Evolutionary conservation across 2,113 vertebrate species (phyloP).

Genomic region (Paramisgurnus dabryanus): DNA sequence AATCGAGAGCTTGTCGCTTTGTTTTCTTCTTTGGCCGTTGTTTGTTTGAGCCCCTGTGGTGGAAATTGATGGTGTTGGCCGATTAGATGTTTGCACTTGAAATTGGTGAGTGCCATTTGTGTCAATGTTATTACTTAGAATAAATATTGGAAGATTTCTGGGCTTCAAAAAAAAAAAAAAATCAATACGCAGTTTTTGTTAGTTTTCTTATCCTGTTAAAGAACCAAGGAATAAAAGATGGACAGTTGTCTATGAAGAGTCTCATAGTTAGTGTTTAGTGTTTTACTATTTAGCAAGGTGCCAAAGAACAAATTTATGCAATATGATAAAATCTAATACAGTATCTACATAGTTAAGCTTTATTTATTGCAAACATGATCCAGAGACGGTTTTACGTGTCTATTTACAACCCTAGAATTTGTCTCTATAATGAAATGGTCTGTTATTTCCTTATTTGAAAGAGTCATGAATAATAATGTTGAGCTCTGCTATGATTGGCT

Average conservation of each 20-base stretch:
- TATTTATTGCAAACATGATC: no score
- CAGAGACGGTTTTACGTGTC: no score
- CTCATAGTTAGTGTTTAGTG: neutral
- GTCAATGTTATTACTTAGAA: constrained; percentile 13
- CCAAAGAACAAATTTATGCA: no score
- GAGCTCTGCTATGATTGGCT: no score
- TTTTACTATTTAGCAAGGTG: neutral
- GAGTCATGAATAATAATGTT: no score
- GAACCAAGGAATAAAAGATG: neutral
- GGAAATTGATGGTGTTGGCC: constrained; percentile 2
- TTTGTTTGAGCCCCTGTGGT: constrained; percentile 19
- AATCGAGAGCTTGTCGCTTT: constrained; percentile 25
- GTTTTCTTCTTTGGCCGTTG: constrained; percentile 14
- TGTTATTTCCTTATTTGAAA: no score
- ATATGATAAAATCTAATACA: no score
- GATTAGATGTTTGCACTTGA: constrained; percentile 9
- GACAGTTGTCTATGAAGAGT: neutral
- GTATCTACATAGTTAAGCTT: no score
- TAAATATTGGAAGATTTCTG: neutral
- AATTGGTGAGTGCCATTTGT: neutral
- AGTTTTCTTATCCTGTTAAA: neutral
- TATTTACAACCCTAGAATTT: no score
- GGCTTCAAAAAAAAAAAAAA: neutral
- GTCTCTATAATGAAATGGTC: no score
- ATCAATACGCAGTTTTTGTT: neutral